Base-by-base conservation (phyloP, 2,888 invertebrate genomes). In the Pinctada fucata region DNA sequence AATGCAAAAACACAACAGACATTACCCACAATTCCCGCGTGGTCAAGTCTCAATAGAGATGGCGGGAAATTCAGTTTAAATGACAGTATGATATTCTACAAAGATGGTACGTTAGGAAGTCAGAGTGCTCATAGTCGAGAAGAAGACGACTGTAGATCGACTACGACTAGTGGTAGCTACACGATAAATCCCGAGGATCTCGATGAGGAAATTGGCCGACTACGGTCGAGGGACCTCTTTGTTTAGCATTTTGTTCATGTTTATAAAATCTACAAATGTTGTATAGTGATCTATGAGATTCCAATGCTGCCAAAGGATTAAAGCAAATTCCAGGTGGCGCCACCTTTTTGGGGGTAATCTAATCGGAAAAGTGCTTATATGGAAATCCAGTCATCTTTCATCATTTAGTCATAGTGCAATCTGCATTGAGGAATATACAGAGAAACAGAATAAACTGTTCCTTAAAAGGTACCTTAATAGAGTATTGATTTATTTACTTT, bases 101-200 rank as follows among this genome's bases (percentile, higher is more conserved):
- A 77, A 67, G 75, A 80, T 63, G 70, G 52, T 13, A 72, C 79
- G 2, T 63, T 80, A 31, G 80, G 80, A 5, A 80, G 78, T 69
- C 78, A 78, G 4, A 78, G 80, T 72, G 77, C 77, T 31, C 80
- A 80, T 8, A 80, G 80, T 52, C 75, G 80, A n/a, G 80, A 80
- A 49, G 80, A 80, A 3, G 80, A 80, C 49, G 80, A 80, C 4
- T 76, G 76, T 48, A 77, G 73, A 8, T 67, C 63, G 8, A 80
- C 80, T 8, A 80, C 80, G 3, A 80, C 80, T 3, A 77, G 77
- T 1, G 80, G 80, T 3, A 80, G 80, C 67, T 80, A 80, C 65
- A 86, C 84, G 3, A 83, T 86, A n/a, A 85, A 86, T 79, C 82
- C 70, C 10, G 86, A 85, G 45, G 85, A 85, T 3, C 52, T 85